Base-by-base conservation (phyloP, 1,140 invertebrate genomes). In the Chelonus insularis region DNA sequence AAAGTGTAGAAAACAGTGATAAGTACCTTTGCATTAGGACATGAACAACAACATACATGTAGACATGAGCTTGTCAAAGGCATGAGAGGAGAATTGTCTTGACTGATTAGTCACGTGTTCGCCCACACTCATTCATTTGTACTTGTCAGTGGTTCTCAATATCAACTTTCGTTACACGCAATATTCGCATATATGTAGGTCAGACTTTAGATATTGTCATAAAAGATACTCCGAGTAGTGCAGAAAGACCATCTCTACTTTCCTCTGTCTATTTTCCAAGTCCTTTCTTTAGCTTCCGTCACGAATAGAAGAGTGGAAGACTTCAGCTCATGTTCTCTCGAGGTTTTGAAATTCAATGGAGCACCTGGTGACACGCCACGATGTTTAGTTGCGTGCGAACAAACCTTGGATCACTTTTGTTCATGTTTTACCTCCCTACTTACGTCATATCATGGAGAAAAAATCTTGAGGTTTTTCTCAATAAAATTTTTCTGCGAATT, bases 51-150 rank as follows among this genome's bases (percentile, higher is more conserved):
- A n/a, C 32, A 52, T n/a, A 21, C 21, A 18, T 54, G 21, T 47
- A 39, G 47, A 48, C 48, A 45, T 14, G 25, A 25, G 34, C n/a
- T 16, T 37, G 18, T 36, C 9, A 14, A 29, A 51, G 63, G 37
- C 4, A 16, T 9, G 14, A 47, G 12, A 45, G 48, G 50, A 45
- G 41, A 14, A 34, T 54, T 20, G 36, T 55, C 62, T 76, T 77
- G 66, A 63, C 58, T 74, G 67, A 52, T 66, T 60, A 64, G 72
- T 77, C 74, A 78, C 73, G 74, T 74, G 71, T 58, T 75, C 71
- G 71, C 70, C 70, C 65, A 75, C 69, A 75, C 69, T 77, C 74
- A 77, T 77, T 77, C 74, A 74, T 77, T 76, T 76, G 73, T 72
- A 68, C 61, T 41, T 52, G 56, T 43, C 68, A 77, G 77, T 57